Evolutionary conservation across 2,797 vertebrate species (phyloP).

Genomic region (Pempheris klunzingeri): DNA sequence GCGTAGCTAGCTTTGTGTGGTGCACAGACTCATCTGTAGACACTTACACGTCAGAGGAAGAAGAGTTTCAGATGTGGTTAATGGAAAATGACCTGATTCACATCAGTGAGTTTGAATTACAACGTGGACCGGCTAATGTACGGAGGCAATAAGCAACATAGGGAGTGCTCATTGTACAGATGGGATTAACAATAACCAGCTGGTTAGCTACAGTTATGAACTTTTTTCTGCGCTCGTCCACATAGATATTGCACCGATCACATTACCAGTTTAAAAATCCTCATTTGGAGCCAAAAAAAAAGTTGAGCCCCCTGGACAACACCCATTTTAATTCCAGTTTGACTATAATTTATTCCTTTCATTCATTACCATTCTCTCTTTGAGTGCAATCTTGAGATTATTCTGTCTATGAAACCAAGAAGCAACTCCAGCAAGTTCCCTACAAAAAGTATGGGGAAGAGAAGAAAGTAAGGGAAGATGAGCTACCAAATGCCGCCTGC

Average conservation of each 20-base stretch:
- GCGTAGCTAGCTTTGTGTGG: not conserved
- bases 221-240: not conserved
- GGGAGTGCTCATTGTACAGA: not conserved
- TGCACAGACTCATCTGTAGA: not conserved
- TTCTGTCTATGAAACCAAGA: not conserved
- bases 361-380: not conserved
- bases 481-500: conserved; percentile 20
- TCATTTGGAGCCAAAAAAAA: not conserved
- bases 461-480: conserved; percentile 14
- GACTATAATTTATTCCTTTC: not conserved
- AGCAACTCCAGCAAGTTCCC: not conserved
- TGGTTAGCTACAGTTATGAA: not conserved
- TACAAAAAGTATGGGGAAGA: conserved; percentile 2
- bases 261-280: not conserved
- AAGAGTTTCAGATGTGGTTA: not conserved
- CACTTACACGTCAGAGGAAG: too few relatives aligned
- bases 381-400: not conserved
- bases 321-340: not conserved
- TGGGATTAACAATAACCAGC: not conserved
- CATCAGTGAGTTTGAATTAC: not conserved
- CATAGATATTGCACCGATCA: not conserved
- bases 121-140: not conserved
- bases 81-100: not conserved
- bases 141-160: not conserved
- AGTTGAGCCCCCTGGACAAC: not conserved